Conservation (phyloP, 2,797 vertebrate genomes). For the Tamandua tetradactyla region DNA sequence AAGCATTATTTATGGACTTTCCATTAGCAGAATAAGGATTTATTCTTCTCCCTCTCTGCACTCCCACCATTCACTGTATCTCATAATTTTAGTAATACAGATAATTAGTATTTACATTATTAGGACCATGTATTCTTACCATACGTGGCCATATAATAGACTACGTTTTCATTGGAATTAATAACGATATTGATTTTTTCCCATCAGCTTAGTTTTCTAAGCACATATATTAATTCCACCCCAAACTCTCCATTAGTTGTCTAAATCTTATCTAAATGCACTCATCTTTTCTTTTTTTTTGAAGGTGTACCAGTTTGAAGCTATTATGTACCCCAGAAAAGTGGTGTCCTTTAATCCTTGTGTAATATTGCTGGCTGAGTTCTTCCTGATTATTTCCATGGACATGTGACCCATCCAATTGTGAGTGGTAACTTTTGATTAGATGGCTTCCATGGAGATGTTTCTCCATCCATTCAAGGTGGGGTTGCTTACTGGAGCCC, state of each 20-base stretch:
- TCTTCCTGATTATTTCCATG: too few species aligned
- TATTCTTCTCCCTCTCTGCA: not conserved
- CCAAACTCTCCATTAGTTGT: not conserved
- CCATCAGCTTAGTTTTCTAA: not conserved
- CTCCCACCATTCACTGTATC: not conserved
- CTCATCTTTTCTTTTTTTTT: too few species aligned
- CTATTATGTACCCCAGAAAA: too few species aligned
- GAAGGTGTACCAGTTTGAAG: too few species aligned
- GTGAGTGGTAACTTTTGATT: too few species aligned
- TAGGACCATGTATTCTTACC: conserved; percentile 11
- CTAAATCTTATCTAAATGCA: conserved; percentile 26
- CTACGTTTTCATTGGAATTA: not conserved
- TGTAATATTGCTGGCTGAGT: too few species aligned
- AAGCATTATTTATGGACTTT: not conserved
- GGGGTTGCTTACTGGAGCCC: too few species aligned
- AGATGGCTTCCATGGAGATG: too few species aligned
- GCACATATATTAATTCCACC: not conserved
- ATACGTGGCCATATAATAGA: not conserved
- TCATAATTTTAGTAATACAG: not conserved
- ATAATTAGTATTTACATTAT: conserved; percentile 6
- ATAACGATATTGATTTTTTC: not conserved
- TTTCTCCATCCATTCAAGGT: too few species aligned
- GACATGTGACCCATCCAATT: too few species aligned
- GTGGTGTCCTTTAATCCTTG: too few species aligned
- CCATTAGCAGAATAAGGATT: not conserved